Conservation (phyloP, 2,113 vertebrate species). For the Epinephelus cyanopodus region DNA sequence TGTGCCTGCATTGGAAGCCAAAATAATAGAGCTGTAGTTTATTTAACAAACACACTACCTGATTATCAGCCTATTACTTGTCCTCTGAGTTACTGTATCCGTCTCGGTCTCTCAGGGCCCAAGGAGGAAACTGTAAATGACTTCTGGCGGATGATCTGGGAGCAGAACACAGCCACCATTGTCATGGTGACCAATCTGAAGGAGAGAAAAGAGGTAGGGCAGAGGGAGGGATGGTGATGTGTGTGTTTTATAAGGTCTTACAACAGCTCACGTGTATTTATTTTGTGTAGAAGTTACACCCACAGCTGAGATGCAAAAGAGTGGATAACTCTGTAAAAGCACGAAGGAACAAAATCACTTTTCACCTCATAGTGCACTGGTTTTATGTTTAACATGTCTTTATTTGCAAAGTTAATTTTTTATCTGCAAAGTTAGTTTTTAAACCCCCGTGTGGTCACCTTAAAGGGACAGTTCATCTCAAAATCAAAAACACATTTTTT, state of each 20-base stretch:
- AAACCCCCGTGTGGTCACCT: not conserved
- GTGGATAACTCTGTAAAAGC: not conserved
- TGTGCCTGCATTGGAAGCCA: not conserved
- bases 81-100: slow-evolving; percentile 12
- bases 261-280: not conserved
- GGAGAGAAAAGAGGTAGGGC: slow-evolving; percentile 94
- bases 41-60: not conserved
- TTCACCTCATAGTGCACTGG: not conserved
- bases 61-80: not conserved
- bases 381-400: not conserved
- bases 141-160: slow-evolving; percentile 99
- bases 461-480: not conserved
- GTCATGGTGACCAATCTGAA: slow-evolving; percentile 99
- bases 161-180: slow-evolving; percentile 98
- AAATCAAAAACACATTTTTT: no score
- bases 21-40: not conserved
- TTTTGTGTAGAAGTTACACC: not conserved
- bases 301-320: not conserved
- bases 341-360: not conserved
- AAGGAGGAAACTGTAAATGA: slow-evolving; percentile 99
- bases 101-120: slow-evolving; percentile 86
- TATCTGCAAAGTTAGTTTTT: not conserved
- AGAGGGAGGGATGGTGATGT: not conserved
- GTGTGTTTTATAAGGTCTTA: not conserved
- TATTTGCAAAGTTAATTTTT: not conserved